phyloP scores from a whole-genome alignment of 1,140 invertebrate species.

The Micrasema minimum region DNA sequence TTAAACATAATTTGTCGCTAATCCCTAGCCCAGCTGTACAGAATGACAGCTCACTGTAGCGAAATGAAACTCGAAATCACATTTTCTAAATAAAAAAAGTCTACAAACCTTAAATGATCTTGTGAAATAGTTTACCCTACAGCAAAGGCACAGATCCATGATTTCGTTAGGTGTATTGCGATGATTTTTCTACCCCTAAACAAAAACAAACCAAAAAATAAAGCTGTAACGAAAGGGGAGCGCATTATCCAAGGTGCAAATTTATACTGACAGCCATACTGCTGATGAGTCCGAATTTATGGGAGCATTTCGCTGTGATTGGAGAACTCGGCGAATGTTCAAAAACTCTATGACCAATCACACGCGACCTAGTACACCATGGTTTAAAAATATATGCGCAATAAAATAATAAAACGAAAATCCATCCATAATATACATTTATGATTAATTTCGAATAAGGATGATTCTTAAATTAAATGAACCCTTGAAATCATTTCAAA shows the following conservation, averaged over 20 bases:
- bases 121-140: conserved; percentile 28
- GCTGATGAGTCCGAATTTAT: conserved; percentile 82
- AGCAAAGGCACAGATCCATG: conserved; percentile 42
- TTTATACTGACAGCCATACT: conserved; percentile 91
- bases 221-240: conserved; percentile 70
- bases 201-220: conserved; percentile 44
- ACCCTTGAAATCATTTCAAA: no score
- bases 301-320: conserved; percentile 72
- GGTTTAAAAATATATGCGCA: no score
- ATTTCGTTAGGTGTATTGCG: conserved; percentile 26
- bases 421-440: no score
- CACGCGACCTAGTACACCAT: conserved; percentile 4
- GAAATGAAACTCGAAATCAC: conserved; percentile 12
- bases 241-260: conserved; percentile 82
- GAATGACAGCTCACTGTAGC: conserved; percentile 38
- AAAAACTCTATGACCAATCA: conserved; percentile 57
- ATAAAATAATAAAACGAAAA: no score
- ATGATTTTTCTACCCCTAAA: conserved; percentile 35
- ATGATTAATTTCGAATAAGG: no score
- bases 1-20: conserved; percentile 30
- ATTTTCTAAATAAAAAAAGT: conserved; percentile 39
- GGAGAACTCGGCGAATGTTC: conserved; percentile 60
- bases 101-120: conserved; percentile 29
- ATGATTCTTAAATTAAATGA: no score
- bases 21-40: conserved; percentile 38